Percentiles rank a stretch among this genome's conserved stretches.
Conservation (phyloP, 2,888 invertebrate species). For the Trichogramma dendrolimi region DNA sequence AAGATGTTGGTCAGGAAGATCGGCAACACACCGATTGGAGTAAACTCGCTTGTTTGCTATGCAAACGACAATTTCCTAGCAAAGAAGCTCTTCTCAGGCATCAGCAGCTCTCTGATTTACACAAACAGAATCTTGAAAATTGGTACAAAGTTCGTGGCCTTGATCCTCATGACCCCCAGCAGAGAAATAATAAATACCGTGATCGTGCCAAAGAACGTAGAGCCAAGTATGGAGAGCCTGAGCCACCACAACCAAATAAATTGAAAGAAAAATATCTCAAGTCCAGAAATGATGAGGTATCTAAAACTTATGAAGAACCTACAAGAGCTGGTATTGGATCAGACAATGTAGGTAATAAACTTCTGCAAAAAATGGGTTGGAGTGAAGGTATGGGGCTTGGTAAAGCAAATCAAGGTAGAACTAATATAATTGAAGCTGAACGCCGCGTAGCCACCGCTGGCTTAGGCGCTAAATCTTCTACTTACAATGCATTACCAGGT, state of each 20-base stretch:
- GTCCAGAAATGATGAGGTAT: constrained; percentile 53
- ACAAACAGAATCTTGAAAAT: constrained; percentile 78
- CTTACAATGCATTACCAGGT: constrained; percentile 74
- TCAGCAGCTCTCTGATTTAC: constrained; percentile 87
- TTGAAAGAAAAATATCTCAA: constrained; percentile 71
- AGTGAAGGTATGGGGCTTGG: constrained; percentile 94
- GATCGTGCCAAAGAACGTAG: constrained; percentile 95
- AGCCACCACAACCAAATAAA: constrained; percentile 70
- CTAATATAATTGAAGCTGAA: constrained; percentile 77
- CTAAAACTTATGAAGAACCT: constrained; percentile 54
- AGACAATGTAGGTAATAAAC: constrained; percentile 89
- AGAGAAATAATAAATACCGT: constrained; percentile 63
- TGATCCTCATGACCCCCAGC: constrained; percentile 53
- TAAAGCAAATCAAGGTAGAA: constrained; percentile 85
- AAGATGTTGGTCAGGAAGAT: constrained; percentile 58
- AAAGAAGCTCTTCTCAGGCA: constrained; percentile 86
- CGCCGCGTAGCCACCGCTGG: constrained; percentile 72
- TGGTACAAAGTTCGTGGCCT: constrained; percentile 53
- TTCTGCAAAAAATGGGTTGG: constrained; percentile 99
- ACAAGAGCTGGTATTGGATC: constrained; percentile 71
- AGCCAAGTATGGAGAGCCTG: constrained; percentile 86
- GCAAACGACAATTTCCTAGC: constrained; percentile 90
- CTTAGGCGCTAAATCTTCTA: constrained; percentile 76
- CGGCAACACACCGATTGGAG: constrained; percentile 69
- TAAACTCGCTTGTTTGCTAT: constrained; percentile 88